Evolutionary conservation across 2,113 vertebrate genomes (phyloP).

Genomic region (Halichoerus grypus): DNA sequence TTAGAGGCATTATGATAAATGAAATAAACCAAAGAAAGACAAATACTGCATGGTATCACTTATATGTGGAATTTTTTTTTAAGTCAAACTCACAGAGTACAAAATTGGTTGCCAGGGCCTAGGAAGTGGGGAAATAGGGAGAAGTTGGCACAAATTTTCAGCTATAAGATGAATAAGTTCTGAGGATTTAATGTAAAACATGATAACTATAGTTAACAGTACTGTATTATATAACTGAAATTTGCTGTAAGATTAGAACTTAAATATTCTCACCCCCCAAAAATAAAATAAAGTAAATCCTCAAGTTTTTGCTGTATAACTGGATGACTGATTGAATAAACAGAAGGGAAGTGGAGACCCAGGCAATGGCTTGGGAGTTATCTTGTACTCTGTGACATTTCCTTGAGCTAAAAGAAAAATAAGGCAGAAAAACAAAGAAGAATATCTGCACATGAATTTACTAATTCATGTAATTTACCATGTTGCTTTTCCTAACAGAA

Average conservation of each 20-base stretch:
- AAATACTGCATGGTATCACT: neutral
- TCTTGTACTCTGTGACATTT: neutral
- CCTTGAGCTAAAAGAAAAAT: slow-evolving; percentile 19
- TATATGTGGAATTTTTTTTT: neutral
- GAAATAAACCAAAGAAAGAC: neutral
- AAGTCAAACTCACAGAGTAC: neutral
- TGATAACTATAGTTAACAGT: neutral
- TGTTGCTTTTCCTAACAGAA: neutral
- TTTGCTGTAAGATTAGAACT: neutral
- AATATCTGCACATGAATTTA: neutral
- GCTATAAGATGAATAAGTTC: neutral
- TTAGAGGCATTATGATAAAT: neutral
- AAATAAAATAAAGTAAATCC: neutral
- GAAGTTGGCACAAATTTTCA: neutral
- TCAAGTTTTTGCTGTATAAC: neutral
- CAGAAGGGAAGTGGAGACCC: neutral
- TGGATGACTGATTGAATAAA: neutral
- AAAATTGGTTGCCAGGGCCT: neutral
- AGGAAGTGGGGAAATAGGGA: neutral
- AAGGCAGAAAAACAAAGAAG: neutral
- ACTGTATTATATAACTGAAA: neutral
- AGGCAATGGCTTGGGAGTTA: no score
- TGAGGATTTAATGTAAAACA: neutral
- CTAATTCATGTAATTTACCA: neutral
- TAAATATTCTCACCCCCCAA: neutral